Evolutionary conservation across 2,888 invertebrate species (phyloP), one percentile per base, ranked within the genome.

Genomic region (Platycnemis pennipes): DNA sequence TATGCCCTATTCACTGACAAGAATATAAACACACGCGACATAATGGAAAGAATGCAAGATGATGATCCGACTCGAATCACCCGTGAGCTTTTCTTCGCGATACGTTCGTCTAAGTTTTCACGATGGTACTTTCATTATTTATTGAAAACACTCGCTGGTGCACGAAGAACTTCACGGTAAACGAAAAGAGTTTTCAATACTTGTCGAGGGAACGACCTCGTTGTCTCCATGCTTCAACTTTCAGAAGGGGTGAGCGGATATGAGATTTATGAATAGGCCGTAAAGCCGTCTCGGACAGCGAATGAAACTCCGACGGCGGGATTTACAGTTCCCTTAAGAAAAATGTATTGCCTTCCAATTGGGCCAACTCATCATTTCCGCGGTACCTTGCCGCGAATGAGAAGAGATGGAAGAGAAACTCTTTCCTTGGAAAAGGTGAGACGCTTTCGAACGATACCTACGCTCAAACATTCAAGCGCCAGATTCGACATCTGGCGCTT

Each of bases 371-470:
- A 2, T 69, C 77, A 16, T 11, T 13, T 13, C 8, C 11, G 2
- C 31, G 77, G 31, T 37, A 77, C 22, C 77, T 77, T 37, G 77
- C 49, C 49, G 49, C 13, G 63, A 37, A n/a, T 77, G 37, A 26
- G 7, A 77, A 31, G 77, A 77, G 77, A 77, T 77, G 26, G 1
- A 2, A 37, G 77, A 77, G 77, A 77, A 77, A 77, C 77, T 77
- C n/a, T 37, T 77, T 77, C 77, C 77, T 13, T 37, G 77, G 77
- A 77, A 77, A 77, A 37, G 31, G 77, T 37, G 77, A 2, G 77
- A 77, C 77, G 77, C 77, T 77, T 77, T 77, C 77, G 37, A 77
- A 77, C 37, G 77, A 77, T 77, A 77, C 77, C 77, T 77, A 77
- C 77, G 77, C 77, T 77, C 77, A 37, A 77, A 77, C 31, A 31